Percentiles rank a stretch among this genome's conserved stretches.
Evolutionary conservation across 2,113 vertebrate genomes (phyloP).

Genomic region (Lucifuga dentata): DNA sequence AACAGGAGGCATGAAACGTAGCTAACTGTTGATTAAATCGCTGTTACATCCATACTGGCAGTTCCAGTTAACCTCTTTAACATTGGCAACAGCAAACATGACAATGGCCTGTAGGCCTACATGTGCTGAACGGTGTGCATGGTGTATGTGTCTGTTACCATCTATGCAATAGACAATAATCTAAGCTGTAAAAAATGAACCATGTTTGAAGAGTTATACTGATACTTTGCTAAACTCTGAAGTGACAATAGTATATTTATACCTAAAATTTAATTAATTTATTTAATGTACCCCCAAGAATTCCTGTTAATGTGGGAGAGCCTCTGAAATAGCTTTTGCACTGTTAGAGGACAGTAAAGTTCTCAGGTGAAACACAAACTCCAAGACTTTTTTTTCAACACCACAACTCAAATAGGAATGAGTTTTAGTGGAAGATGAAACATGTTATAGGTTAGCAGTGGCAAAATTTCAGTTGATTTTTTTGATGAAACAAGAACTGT

Average conservation of each 20-base stretch:
- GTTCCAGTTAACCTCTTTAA: slow-evolving; percentile 74
- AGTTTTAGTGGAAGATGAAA: slow-evolving; percentile 5
- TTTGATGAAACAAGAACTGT: slow-evolving; percentile 47
- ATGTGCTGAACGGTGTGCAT: slow-evolving; percentile 13
- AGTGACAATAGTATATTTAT: too few species aligned
- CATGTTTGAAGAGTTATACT: too few species aligned
- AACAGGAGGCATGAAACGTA: slow-evolving; percentile 59
- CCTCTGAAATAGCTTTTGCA: too few species aligned
- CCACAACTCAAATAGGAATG: not conserved
- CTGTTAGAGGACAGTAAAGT: too few species aligned
- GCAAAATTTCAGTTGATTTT: slow-evolving; percentile 48
- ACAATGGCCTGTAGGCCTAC: slow-evolving; percentile 45
- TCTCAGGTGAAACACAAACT: too few species aligned
- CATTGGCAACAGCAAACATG: slow-evolving; percentile 60
- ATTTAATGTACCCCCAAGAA: too few species aligned
- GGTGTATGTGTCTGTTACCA: not conserved
- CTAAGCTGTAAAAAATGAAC: too few species aligned
- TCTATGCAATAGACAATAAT: too few species aligned
- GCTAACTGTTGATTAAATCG: slow-evolving; percentile 74
- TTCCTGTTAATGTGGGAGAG: too few species aligned
- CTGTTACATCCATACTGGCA: slow-evolving; percentile 55
- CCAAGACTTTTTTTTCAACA: too few species aligned
- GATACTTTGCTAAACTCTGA: too few species aligned
- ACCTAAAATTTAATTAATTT: too few species aligned
- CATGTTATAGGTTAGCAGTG: slow-evolving; percentile 9